phyloP scores from a whole-genome alignment of 2,113 vertebrate species.

The Delphinapterus leucas region DNA sequence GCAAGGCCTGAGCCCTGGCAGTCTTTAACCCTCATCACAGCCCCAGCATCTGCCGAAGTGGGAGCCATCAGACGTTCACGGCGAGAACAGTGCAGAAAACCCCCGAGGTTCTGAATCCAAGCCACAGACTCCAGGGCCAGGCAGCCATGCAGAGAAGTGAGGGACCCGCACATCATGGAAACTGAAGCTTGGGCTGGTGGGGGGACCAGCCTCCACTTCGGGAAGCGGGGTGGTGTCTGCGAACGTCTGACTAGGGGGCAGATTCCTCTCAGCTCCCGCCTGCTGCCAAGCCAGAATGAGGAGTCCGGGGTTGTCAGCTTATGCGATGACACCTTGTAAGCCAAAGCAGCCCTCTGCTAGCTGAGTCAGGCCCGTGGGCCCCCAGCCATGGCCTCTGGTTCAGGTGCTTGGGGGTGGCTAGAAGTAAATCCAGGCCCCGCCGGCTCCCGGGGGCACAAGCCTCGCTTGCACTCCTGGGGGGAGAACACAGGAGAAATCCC shows the following conservation, averaged over 20 bases:
- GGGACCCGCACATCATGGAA: fast-evolving
- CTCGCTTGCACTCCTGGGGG: background rate
- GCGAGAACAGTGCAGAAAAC: background rate
- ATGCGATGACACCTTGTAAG: background rate
- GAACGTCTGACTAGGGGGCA: background rate
- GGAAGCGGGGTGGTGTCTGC: fast-evolving
- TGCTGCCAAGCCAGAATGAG: no score
- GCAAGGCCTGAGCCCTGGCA: background rate
- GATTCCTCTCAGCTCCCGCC: background rate
- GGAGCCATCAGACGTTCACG: background rate
- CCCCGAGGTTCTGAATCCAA: background rate
- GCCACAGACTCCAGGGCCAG: background rate
- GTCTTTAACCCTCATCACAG: background rate
- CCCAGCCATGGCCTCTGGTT: no score
- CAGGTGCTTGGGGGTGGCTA: fast-evolving
- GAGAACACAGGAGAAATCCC: background rate
- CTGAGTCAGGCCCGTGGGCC: background rate
- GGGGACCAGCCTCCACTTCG: background rate
- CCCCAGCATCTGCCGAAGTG: no score
- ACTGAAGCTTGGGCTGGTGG: fast-evolving
- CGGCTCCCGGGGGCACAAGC: background rate
- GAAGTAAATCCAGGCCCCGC: background rate
- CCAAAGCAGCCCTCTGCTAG: background rate
- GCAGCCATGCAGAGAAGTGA: fast-evolving
- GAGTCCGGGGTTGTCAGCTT: fast-evolving